Conservation (phyloP, 2,113 vertebrate species). For the Pristiophorus japonicus region DNA sequence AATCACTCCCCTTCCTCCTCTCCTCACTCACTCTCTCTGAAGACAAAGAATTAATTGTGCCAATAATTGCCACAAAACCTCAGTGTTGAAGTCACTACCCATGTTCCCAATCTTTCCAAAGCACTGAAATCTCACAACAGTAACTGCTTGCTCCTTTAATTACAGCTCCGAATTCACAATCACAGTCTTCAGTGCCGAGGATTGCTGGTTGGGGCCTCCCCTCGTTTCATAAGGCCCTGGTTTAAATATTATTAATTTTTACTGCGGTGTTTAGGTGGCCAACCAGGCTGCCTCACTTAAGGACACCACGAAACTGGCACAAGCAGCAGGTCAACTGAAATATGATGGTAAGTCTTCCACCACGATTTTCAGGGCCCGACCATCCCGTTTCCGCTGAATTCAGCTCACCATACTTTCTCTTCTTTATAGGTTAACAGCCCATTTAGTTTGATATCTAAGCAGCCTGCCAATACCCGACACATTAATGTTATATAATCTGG, state of each 20-base stretch:
- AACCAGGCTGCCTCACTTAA: neutral
- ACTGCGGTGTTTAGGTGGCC: neutral
- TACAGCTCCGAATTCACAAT: neutral
- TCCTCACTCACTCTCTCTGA: neutral
- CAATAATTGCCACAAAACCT: neutral
- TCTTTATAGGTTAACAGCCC: neutral
- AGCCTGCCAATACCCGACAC: neutral
- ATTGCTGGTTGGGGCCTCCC: neutral
- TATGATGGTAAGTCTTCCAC: neutral
- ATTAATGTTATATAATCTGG: neutral
- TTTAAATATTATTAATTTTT: neutral
- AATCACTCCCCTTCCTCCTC: neutral
- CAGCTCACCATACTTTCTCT: neutral
- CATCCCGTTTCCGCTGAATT: neutral
- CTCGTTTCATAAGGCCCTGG: neutral
- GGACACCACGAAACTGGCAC: neutral
- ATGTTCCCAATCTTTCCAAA: neutral
- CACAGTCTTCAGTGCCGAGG: neutral
- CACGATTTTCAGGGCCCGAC: no score
- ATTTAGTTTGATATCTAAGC: constrained; percentile 1
- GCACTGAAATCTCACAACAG: neutral
- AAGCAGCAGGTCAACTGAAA: neutral
- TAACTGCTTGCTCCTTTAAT: neutral
- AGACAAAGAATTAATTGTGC: neutral
- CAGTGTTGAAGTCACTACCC: neutral